Base-by-base conservation (phyloP, 1,140 invertebrate genomes). In the Neodiprion pinetum region DNA sequence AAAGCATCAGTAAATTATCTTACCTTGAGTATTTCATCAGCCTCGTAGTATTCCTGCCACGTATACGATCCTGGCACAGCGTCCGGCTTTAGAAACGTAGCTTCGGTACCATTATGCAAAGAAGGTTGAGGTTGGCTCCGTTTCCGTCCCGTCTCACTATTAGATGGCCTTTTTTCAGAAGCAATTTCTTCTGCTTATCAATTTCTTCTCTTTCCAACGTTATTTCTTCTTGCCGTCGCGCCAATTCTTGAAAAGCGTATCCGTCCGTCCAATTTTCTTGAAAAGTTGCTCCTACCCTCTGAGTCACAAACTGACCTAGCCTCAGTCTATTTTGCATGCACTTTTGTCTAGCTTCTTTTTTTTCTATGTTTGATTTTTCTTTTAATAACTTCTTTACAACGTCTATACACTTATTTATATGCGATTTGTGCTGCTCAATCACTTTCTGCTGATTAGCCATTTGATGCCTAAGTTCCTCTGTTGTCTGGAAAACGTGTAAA, bases 231-330 rank as follows among this genome's bases (percentile, higher is more conserved):
- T 99, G 97, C 87, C 97, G 94, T 90, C 97, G 96, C 61, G 97
- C 95, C 67, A 99, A 90, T 88, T 99, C 98, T 90, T 98, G 97
- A 92, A 99, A 99, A 83, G 98, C 97, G 90, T 98, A 98, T 75
- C 98, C 98, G 90, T 99, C 98, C 82, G 98, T 98, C 98, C 98
- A 99, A 90, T 99, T 99, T 89, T 99, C 98, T 89, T 99, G 98
- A 92, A 99, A 99, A 77, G 97, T 97, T 78, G 98, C 98, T 70
- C 98, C 98, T 79, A 99, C 97, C 84, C 98, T 92, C 87, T 99
- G 97, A 77, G 98, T 99, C 70, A 99, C 97, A 91, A 99, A 99
- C 90, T 99, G 98, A 11, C 99, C 98, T 78, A 99, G 91, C 89
- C 98, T 93, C 84, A 99, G 91, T 88, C 97, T 93, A 91, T 99